Evolutionary conservation across 1,140 invertebrate species (phyloP).

Genomic region (Zaprionus gabonicus): DNA sequence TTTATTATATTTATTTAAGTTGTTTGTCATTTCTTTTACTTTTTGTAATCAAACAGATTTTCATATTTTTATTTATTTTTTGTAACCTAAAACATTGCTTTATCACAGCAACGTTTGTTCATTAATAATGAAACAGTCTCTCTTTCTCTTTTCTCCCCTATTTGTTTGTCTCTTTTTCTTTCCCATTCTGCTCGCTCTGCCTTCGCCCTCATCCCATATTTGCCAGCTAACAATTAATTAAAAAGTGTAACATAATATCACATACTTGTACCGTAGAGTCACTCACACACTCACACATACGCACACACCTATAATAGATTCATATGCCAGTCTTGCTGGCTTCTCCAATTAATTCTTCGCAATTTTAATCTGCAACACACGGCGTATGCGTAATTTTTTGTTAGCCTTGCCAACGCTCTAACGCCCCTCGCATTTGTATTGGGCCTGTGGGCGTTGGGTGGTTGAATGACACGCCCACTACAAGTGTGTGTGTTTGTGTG

Average conservation of each 20-base stretch:
- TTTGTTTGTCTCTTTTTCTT: neutral
- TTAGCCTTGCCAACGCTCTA: conserved; percentile 40
- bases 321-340: conserved; percentile 15
- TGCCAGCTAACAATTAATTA: conserved; percentile 15
- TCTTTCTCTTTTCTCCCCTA: neutral
- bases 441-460: neutral
- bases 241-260: conserved; percentile 15
- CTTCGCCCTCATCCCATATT: too few species aligned
- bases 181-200: neutral
- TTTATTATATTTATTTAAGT: neutral
- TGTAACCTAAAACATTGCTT: conserved; percentile 7
- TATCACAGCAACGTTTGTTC: conserved; percentile 3
- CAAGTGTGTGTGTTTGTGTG: neutral
- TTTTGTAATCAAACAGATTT: neutral
- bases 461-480: conserved; percentile 4
- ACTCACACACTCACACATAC: neutral
- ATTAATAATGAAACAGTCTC: conserved; percentile 18
- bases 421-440: conserved; percentile 9
- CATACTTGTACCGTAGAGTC: neutral
- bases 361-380: conserved; percentile 56
- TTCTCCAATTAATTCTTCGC: conserved; percentile 65
- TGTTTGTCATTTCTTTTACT: neutral
- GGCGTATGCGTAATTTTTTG: conserved; percentile 74
- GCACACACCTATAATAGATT: conserved; percentile 4
- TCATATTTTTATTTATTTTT: neutral